Evolutionary conservation across 2,113 vertebrate species (phyloP), one percentile per base, ranked within the genome.

Genomic region (Podiceps cristatus): DNA sequence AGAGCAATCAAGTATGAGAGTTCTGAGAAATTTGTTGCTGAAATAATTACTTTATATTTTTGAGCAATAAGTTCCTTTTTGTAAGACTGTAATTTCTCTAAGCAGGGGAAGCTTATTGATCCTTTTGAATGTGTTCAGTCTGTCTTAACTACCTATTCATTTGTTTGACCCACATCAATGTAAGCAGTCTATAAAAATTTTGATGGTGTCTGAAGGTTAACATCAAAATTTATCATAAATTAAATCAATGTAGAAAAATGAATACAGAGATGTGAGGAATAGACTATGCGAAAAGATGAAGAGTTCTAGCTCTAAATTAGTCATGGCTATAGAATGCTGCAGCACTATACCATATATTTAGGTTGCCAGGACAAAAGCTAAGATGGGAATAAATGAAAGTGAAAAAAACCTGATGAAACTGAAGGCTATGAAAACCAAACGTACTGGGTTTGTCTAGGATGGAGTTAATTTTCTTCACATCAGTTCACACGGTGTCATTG

Each of bases 11-110:
- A 60, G 7, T 28, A 29, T 44, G 56, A 81, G 44, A 86, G 9
- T 84, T 93, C 47, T 83, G 78, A 92, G 83, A 84, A 91, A 78
- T 47, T 60, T 75, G 6, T 87, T 95, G 56, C 31, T 1, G 7
- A 87, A 95, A 89, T 81, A 95, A 93, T 88, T 66, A 4, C 42
- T 47, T 86, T 83, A 35, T 45, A 63, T 86, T 95, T 96, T 81
- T 84, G 27, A 91, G 53, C 35, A 68, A 13, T 25, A 72, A 68
- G 1, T 68, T 82, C 19, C 22, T 33, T 89, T 96, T 63, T 56
- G 18, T 72, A 64, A 63, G 29, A 44, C 18, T 56, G 8, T 55
- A 52, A 91, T 95, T 96, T 78, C 35, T 81, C 27, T 85, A 84
- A 64, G 14, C 56, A 89, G 40, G n/a, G 23, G 56, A 93, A 85